Evolutionary conservation across 2,797 vertebrate genomes (phyloP).

Genomic region (Cuculus canorus): DNA sequence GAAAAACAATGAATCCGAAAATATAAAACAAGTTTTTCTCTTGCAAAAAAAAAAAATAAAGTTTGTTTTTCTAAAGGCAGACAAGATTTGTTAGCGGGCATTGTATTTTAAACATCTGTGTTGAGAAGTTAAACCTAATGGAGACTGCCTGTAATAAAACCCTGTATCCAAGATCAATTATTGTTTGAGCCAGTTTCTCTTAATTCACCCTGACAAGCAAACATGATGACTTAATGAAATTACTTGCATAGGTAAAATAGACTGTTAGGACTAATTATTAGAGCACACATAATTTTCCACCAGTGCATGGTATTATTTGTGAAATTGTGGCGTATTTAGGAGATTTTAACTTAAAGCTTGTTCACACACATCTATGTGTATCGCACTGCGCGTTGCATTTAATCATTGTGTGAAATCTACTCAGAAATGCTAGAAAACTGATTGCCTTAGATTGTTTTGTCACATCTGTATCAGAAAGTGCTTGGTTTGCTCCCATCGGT

Average conservation of each 20-base stretch:
- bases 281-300: neutral
- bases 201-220: neutral
- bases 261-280: neutral
- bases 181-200: neutral
- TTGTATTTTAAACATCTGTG: neutral
- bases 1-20: neutral
- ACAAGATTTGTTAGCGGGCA: neutral
- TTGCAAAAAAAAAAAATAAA: neutral
- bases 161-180: neutral
- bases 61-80: neutral
- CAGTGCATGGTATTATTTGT: neutral
- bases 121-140: neutral
- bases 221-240: neutral
- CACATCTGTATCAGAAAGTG: neutral
- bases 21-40: neutral
- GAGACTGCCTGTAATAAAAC: neutral
- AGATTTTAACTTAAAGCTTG: neutral
- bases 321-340: neutral
- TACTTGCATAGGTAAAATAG: neutral
- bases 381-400: fast-evolving
- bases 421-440: neutral
- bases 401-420: neutral
- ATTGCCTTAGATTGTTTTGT: neutral
- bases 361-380: fast-evolving
- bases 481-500: neutral